Percentiles rank a stretch among this genome's conserved stretches.
phyloP scores from a whole-genome alignment of 2,113 vertebrate species.

The Callaeas wilsoni region DNA sequence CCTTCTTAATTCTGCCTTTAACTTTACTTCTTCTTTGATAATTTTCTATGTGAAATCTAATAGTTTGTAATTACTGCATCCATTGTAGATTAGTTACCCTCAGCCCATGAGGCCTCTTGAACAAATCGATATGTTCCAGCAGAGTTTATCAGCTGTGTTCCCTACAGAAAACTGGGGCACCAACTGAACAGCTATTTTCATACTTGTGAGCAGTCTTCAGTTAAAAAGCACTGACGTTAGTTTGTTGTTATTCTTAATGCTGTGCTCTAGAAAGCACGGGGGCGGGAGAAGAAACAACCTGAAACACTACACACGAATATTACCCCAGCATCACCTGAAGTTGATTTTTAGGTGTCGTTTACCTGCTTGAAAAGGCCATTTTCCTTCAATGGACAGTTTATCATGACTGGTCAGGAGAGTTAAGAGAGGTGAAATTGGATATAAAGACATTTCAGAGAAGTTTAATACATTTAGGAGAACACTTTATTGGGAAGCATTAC shows the following conservation, averaged over 20 bases:
- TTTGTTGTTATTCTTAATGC: background rate
- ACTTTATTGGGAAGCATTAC: background rate
- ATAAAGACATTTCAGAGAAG: background rate
- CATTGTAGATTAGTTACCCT: background rate
- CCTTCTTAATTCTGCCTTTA: background rate
- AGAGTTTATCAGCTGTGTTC: background rate
- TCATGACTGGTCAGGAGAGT: background rate
- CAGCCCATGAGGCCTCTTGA: background rate
- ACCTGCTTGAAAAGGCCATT: background rate
- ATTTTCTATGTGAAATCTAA: background rate
- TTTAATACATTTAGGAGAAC: background rate
- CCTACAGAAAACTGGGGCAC: background rate
- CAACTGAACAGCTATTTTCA: background rate
- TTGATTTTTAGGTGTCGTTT: background rate
- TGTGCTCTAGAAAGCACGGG: background rate
- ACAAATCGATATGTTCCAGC: accelerated
- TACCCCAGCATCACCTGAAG: background rate
- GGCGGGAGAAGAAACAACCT: background rate
- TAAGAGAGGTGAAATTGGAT: background rate
- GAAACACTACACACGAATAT: background rate
- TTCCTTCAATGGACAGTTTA: background rate
- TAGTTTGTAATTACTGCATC: background rate
- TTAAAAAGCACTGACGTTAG: background rate
- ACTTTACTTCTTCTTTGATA: background rate
- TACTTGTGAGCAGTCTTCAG: background rate